phyloP scores from a whole-genome alignment of 2,888 invertebrate species.

The Drosophila mercatorum region DNA sequence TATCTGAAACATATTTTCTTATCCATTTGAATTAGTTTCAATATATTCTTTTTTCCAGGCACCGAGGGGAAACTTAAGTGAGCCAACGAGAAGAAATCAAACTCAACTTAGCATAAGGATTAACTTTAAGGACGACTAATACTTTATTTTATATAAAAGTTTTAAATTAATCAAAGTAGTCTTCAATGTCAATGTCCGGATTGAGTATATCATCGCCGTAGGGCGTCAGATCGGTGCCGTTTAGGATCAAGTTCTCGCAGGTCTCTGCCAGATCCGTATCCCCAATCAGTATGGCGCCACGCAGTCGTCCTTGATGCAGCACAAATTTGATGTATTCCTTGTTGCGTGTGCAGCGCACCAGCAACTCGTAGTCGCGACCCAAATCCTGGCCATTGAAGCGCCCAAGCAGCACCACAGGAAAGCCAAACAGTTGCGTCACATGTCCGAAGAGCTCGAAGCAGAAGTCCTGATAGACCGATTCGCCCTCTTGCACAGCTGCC shows the following conservation, averaged over 20 bases:
- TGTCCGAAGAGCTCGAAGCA: constrained; percentile 99
- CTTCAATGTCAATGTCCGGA: constrained; percentile 98
- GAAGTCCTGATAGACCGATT: constrained; percentile 93
- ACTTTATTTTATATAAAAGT: constrained; percentile 23
- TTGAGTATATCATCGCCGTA: constrained; percentile 97
- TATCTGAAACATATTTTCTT: constrained; percentile 3
- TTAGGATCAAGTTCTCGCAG: constrained; percentile 98
- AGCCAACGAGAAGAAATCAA: constrained; percentile 61
- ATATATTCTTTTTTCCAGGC: constrained; percentile 54
- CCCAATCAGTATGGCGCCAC: constrained; percentile 97
- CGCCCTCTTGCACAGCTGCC: constrained; percentile 86
- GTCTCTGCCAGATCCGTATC: constrained; percentile 99
- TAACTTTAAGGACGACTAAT: constrained; percentile 10
- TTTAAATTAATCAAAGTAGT: constrained; percentile 95
- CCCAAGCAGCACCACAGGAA: constrained; percentile 95
- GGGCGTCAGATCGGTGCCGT: constrained; percentile 94
- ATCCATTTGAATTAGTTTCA: not conserved
- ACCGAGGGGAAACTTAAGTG: constrained; percentile 84
- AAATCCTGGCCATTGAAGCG: constrained; percentile 96
- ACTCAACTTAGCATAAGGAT: constrained; percentile 19
- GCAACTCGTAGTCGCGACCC: constrained; percentile 91
- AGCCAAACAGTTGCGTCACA: constrained; percentile 97
- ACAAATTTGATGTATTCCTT: constrained; percentile 95
- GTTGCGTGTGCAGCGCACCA: constrained; percentile 92
- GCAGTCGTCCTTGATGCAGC: constrained; percentile 91